Evolutionary conservation across 2,888 invertebrate genomes (phyloP).

Genomic region (Siphlonurus alternatus): DNA sequence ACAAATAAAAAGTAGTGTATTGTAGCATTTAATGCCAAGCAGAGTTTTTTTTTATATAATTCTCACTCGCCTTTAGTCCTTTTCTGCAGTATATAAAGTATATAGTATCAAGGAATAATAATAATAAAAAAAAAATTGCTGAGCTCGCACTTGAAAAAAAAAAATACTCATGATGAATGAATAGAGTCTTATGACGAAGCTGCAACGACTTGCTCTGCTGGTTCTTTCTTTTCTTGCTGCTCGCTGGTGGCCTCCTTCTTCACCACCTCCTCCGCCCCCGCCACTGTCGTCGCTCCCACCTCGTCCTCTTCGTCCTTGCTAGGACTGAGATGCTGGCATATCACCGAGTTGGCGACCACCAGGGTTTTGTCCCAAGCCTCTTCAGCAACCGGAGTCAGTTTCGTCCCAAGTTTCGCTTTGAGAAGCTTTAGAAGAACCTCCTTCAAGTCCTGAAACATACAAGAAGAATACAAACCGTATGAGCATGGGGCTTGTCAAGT

Average conservation of each 20-base stretch:
- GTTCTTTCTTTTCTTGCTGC: not conserved
- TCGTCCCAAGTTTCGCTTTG: constrained; percentile 25
- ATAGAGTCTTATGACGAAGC: not conserved
- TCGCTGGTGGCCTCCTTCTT: not conserved
- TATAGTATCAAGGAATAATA: no score
- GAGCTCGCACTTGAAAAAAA: not conserved
- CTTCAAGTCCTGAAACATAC: constrained; percentile 26
- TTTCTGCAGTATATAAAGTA: no score
- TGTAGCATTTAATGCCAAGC: no score
- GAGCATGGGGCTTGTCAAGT: not conserved
- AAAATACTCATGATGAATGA: not conserved
- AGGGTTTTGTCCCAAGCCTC: constrained; percentile 30
- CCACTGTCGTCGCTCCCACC: not conserved
- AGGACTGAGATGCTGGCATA: constrained; percentile 11
- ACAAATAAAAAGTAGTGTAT: no score
- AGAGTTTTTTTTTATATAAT: no score
- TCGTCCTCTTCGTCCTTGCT: not conserved
- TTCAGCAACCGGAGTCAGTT: constrained; percentile 25
- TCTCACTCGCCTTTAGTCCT: no score
- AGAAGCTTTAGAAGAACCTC: constrained; percentile 26
- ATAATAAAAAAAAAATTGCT: not conserved
- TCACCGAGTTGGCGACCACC: constrained; percentile 22
- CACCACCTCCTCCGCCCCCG: not conserved
- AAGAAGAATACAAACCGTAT: not conserved
- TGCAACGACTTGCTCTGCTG: not conserved